These are phyloP conservation scores for Sclerurus mexicanus DNA, from an alignment of 2,113 vertebrate genomes.

Conservation along the genomic window DNA sequence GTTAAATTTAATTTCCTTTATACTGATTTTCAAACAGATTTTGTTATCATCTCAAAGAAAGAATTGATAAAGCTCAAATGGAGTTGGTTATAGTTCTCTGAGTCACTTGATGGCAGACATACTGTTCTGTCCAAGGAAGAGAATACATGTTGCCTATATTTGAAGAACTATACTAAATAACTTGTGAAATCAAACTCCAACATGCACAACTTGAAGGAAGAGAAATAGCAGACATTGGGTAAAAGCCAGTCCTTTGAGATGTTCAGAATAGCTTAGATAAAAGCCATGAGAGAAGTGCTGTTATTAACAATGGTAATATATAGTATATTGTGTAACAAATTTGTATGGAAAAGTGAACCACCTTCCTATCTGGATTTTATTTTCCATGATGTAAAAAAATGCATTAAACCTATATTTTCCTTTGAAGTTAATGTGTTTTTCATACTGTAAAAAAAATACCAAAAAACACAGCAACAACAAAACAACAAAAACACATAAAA, in stretches of 20 bases:
- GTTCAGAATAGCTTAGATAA: background rate
- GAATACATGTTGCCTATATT: background rate
- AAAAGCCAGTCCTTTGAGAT: background rate
- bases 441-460: background rate
- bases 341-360: background rate
- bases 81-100: background rate
- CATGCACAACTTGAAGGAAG: background rate
- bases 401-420: background rate
- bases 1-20: background rate
- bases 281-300: background rate
- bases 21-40: background rate
- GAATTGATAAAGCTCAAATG: background rate
- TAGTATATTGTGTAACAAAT: background rate
- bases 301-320: background rate
- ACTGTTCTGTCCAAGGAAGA: background rate
- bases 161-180: background rate
- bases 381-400: background rate
- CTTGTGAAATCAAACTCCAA: background rate
- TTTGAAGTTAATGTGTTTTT: background rate
- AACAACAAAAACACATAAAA: background rate
- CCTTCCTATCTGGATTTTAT: background rate
- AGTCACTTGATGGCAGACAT: accelerated
- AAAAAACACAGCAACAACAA: too few relatives aligned
- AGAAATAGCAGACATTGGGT: background rate
- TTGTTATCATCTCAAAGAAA: background rate